Conservation (phyloP, 2,113 vertebrate species). For the Ailurus styani region DNA sequence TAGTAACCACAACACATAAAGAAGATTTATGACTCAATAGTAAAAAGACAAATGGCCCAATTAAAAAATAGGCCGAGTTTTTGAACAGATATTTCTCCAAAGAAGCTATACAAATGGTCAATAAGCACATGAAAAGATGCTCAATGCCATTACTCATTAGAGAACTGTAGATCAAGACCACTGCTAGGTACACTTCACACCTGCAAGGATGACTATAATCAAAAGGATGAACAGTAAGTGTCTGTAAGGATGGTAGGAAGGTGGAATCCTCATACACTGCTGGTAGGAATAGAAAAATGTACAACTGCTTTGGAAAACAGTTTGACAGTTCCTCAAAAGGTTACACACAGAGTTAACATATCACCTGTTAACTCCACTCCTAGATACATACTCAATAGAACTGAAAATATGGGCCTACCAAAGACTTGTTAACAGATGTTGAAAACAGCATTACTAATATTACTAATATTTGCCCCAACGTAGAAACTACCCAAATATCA, state of each 20-base stretch:
- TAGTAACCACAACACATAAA: not conserved
- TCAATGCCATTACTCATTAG: not conserved
- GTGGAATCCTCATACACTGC: not conserved
- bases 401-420: not conserved
- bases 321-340: not conserved
- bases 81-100: not conserved
- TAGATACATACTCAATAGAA: not conserved
- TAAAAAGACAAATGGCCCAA: not conserved
- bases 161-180: not conserved
- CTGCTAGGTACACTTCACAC: not conserved
- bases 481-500: not conserved
- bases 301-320: not conserved
- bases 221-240: not conserved
- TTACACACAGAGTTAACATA: not conserved
- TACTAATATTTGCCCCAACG: not conserved
- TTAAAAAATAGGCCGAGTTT: not conserved
- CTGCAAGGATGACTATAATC: not conserved
- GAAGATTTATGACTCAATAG: not conserved
- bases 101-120: not conserved
- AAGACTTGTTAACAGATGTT: not conserved
- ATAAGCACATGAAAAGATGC: not conserved
- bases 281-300: not conserved
- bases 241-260: not conserved
- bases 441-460: not conserved
- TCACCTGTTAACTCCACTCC: not conserved